Percentiles rank a stretch among this genome's conserved stretches.
These are phyloP conservation scores for Rhamnusium bicolor DNA, from an alignment of 2,888 invertebrate species.

Conservation along the genomic window DNA sequence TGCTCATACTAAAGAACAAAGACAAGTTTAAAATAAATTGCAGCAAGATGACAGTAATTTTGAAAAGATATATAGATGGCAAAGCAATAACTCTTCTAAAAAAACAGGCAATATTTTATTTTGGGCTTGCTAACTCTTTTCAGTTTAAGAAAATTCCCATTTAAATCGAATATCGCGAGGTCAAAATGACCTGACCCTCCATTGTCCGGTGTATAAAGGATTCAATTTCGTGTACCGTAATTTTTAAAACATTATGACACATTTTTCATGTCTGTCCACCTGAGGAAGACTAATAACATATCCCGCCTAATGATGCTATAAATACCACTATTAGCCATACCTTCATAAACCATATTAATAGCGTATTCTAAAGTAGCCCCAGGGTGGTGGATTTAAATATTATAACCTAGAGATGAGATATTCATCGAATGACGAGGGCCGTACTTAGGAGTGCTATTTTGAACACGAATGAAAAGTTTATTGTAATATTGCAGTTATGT, in stretches of 20 bases:
- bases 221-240: conserved; percentile 49
- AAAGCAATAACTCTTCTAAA: conserved; percentile 51
- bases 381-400: background rate
- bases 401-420: too few relatives aligned
- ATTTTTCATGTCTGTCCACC: conserved; percentile 29
- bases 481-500: too few relatives aligned
- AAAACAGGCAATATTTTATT: conserved; percentile 52
- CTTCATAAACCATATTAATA: conserved; percentile 5
- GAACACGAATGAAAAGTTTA: too few relatives aligned
- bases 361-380: background rate
- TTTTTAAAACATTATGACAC: conserved; percentile 36
- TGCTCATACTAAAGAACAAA: background rate
- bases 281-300: conserved; percentile 27
- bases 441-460: too few relatives aligned
- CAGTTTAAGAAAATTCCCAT: conserved; percentile 28
- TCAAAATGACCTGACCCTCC: conserved; percentile 44
- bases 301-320: conserved; percentile 20
- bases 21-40: conserved; percentile 27
- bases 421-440: too few relatives aligned
- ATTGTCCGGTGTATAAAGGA: conserved; percentile 49
- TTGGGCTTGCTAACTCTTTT: conserved; percentile 28
- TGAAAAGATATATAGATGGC: conserved; percentile 49
- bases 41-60: conserved; percentile 40
- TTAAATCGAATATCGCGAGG: conserved; percentile 39
- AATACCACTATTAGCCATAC: conserved; percentile 18